These are phyloP conservation scores for Argyresthia goedartella DNA, from an alignment of 2,888 invertebrate species.

Conservation along the genomic window DNA sequence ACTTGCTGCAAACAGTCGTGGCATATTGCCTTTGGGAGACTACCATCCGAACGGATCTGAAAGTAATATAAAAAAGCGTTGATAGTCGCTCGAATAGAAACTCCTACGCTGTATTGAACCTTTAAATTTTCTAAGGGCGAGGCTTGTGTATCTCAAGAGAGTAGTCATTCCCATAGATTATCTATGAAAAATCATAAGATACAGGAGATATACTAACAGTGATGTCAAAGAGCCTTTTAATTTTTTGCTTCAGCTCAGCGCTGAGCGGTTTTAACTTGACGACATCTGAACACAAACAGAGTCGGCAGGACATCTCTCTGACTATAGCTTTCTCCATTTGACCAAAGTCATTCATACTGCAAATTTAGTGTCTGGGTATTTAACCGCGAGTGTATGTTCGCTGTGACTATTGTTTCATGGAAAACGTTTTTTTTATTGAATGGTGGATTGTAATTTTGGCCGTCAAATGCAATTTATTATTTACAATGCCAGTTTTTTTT, in stretches of 20 bases:
- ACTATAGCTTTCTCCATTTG: conserved; percentile 56
- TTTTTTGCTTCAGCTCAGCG: conserved; percentile 50
- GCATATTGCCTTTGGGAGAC: conserved; percentile 60
- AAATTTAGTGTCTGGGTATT: neutral
- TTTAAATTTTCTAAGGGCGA: too few species aligned
- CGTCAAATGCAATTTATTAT: too few species aligned
- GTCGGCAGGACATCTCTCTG: conserved; percentile 56
- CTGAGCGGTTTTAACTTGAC: conserved; percentile 56
- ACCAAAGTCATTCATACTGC: conserved; percentile 54
- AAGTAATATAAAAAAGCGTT: conserved; percentile 4
- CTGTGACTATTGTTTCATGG: neutral
- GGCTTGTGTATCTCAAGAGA: too few species aligned
- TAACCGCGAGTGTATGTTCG: neutral
- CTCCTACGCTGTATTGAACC: too few species aligned
- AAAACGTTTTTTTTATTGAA: neutral
- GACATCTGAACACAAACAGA: conserved; percentile 59
- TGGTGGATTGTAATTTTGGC: neutral
- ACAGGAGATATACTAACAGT: too few species aligned
- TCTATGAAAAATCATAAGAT: neutral
- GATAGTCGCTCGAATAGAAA: neutral
- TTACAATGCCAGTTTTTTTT: too few species aligned
- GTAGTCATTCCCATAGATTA: neutral
- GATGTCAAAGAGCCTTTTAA: conserved; percentile 53
- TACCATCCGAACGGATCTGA: conserved; percentile 52
- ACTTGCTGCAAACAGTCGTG: conserved; percentile 61